A percentile compares a stretch with the other conserved stretches of the same genome.
Evolutionary conservation across 2,797 vertebrate species (phyloP).

Genomic region (Gila robusta): DNA sequence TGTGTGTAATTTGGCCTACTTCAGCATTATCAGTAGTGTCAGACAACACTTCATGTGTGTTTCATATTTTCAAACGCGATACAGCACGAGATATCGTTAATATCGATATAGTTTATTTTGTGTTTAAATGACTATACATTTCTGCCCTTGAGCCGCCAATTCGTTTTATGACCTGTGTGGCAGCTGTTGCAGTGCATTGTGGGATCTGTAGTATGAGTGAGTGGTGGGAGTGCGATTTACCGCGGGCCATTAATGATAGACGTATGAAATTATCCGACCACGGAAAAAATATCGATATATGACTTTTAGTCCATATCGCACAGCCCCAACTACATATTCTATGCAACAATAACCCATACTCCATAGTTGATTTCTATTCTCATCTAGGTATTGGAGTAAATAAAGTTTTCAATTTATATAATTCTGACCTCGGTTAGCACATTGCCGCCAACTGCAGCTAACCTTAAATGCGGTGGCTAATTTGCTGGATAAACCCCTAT

Average conservation of each 20-base stretch:
- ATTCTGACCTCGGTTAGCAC: background rate
- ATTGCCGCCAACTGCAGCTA: background rate
- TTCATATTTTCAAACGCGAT: too few relatives aligned
- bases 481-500: background rate
- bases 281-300: background rate
- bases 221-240: background rate
- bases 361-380: background rate
- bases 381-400: too few relatives aligned
- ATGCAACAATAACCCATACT: background rate
- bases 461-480: background rate
- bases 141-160: background rate
- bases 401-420: background rate
- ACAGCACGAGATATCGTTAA: too few relatives aligned
- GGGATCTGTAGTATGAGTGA: background rate
- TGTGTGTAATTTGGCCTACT: background rate
- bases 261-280: background rate
- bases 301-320: constrained; percentile 13
- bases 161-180: background rate
- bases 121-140: too few relatives aligned
- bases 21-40: background rate
- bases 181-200: background rate
- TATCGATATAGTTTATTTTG: too few relatives aligned
- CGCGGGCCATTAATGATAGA: background rate
- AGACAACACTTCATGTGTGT: too few relatives aligned
- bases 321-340: background rate